Conservation (phyloP, 2,888 invertebrate species). For the Kuschelorhynchus macadamiae region DNA sequence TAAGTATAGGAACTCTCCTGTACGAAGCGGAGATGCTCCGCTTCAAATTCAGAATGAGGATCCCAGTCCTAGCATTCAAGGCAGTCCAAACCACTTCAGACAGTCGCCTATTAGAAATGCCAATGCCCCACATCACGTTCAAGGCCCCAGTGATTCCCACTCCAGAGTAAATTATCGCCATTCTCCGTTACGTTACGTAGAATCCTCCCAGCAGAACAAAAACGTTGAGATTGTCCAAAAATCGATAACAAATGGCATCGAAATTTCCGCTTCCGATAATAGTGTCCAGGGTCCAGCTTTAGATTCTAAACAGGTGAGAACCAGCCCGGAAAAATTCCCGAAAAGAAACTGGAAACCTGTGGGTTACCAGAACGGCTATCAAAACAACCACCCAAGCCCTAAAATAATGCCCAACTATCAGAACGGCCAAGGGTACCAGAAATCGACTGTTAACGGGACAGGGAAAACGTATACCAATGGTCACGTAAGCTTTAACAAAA, state of each 20-base stretch:
- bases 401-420: slow-evolving; percentile 46
- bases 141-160: not conserved
- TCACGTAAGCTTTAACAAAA: too few species aligned
- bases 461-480: slow-evolving; percentile 27
- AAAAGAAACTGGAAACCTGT: slow-evolving; percentile 52
- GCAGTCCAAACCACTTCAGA: slow-evolving; percentile 18
- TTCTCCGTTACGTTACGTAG: too few species aligned
- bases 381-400: slow-evolving; percentile 19
- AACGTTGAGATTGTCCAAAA: not conserved
- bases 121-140: not conserved
- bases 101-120: slow-evolving; percentile 8
- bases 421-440: slow-evolving; percentile 23
- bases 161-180: not conserved
- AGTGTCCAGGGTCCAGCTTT: too few species aligned
- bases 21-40: slow-evolving; percentile 29
- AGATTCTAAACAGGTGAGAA: slow-evolving; percentile 14
- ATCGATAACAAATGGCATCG: too few species aligned
- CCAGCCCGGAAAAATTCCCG: slow-evolving; percentile 46
- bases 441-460: slow-evolving; percentile 19
- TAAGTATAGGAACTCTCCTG: slow-evolving; percentile 41
- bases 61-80: slow-evolving; percentile 3
- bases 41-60: slow-evolving; percentile 45
- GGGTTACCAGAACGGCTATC: slow-evolving; percentile 37
- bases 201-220: too few species aligned
- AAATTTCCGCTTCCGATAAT: too few species aligned